Evolutionary conservation across 2,888 invertebrate genomes (phyloP).

Genomic region (Nomada flava): DNA sequence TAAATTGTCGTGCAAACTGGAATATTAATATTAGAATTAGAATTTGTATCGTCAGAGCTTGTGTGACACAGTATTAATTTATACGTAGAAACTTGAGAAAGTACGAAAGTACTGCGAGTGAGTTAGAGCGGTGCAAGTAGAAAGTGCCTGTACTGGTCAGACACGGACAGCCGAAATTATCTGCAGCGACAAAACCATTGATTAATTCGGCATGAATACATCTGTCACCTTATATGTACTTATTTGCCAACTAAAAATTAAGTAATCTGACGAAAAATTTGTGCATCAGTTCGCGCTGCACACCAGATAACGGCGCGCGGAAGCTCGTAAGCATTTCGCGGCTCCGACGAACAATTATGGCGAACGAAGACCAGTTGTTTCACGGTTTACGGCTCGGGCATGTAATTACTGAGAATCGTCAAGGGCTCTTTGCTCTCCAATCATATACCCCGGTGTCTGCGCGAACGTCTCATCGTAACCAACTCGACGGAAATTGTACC

Average conservation of each 20-base stretch:
- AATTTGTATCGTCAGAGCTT: too few relatives aligned
- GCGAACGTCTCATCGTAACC: neutral
- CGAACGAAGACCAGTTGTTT: neutral
- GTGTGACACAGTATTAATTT: neutral
- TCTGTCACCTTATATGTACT: too few relatives aligned
- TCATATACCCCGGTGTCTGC: neutral
- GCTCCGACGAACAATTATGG: constrained; percentile 26
- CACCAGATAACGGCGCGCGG: too few relatives aligned
- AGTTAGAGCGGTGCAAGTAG: neutral
- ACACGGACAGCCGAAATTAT: neutral
- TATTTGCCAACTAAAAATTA: neutral
- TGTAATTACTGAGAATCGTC: constrained; percentile 45
- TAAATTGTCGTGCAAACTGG: too few relatives aligned
- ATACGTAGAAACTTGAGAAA: neutral
- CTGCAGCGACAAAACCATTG: too few relatives aligned
- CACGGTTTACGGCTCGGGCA: neutral
- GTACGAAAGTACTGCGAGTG: neutral
- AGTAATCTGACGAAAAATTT: neutral
- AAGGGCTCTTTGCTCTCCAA: constrained; percentile 15
- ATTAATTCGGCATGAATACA: too few relatives aligned
- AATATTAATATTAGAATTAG: too few relatives aligned
- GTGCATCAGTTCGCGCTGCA: neutral
- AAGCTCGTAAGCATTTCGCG: neutral
- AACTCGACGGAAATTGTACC: neutral
- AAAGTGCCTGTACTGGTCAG: neutral